Conservation (phyloP, 1,140 invertebrate species). For the Druon quercuslanigerum region DNA sequence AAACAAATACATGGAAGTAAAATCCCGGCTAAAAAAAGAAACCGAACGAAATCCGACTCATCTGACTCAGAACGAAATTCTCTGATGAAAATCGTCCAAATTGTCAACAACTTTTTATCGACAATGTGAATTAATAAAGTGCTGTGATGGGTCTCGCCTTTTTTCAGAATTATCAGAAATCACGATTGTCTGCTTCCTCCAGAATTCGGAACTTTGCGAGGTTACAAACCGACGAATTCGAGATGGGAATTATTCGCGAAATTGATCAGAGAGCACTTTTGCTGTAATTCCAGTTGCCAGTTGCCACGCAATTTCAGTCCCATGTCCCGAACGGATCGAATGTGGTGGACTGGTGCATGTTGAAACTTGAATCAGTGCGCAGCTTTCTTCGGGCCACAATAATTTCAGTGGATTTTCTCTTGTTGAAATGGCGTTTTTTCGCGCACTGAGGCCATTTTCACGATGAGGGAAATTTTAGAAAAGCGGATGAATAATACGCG, state of each 20-base stretch:
- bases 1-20: background rate
- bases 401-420: conserved; percentile 37
- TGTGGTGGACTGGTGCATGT: conserved; percentile 28
- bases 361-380: conserved; percentile 56
- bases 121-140: too few species aligned
- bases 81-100: background rate
- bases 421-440: conserved; percentile 40
- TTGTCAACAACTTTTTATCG: too few species aligned
- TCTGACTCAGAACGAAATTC: background rate
- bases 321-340: conserved; percentile 13
- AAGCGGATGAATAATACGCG: conserved; percentile 45
- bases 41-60: background rate
- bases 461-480: conserved; percentile 49
- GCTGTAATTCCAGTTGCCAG: background rate
- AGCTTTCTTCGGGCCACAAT: conserved; percentile 56
- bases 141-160: too few species aligned
- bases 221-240: too few species aligned
- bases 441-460: conserved; percentile 43
- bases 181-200: too few species aligned
- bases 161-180: too few species aligned
- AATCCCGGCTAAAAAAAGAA: background rate
- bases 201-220: too few species aligned
- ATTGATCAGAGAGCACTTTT: too few species aligned
- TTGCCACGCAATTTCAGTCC: conserved; percentile 19
- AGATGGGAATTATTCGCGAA: too few species aligned